Percentiles rank a stretch among this genome's conserved stretches.
These are phyloP conservation scores for Coendou prehensilis DNA, from an alignment of 2,797 vertebrate genomes.

Conservation along the genomic window DNA sequence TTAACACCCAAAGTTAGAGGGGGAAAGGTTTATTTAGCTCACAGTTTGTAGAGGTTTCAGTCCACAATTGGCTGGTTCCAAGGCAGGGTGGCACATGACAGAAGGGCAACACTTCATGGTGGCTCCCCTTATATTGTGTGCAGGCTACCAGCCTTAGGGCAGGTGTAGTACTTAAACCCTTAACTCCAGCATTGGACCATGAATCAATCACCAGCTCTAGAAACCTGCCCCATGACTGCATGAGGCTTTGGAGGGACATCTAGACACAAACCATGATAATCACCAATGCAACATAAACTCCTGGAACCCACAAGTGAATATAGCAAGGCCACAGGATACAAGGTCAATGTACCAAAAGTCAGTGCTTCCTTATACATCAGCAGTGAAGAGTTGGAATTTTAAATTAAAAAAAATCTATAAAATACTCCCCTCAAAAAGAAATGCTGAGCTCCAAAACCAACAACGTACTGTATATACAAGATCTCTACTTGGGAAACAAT, in stretches of 20 bases:
- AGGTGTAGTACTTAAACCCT: background rate
- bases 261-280: background rate
- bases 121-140: background rate
- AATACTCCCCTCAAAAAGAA: background rate
- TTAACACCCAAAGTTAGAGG: too few species aligned
- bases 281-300: background rate
- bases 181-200: background rate
- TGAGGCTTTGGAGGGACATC: background rate
- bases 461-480: background rate
- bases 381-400: background rate
- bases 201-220: background rate
- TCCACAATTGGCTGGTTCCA: too few species aligned
- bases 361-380: background rate
- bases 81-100: too few species aligned
- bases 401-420: background rate
- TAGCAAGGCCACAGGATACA: background rate
- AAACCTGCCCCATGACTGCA: background rate
- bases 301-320: background rate
- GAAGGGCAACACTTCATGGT: too few species aligned
- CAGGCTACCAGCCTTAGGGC: background rate
- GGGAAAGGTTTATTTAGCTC: too few species aligned
- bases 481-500: background rate
- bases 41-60: too few species aligned
- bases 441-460: background rate
- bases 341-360: background rate